phyloP scores from a whole-genome alignment of 2,797 vertebrate genomes.

The Lepilemur ruficaudatus region DNA sequence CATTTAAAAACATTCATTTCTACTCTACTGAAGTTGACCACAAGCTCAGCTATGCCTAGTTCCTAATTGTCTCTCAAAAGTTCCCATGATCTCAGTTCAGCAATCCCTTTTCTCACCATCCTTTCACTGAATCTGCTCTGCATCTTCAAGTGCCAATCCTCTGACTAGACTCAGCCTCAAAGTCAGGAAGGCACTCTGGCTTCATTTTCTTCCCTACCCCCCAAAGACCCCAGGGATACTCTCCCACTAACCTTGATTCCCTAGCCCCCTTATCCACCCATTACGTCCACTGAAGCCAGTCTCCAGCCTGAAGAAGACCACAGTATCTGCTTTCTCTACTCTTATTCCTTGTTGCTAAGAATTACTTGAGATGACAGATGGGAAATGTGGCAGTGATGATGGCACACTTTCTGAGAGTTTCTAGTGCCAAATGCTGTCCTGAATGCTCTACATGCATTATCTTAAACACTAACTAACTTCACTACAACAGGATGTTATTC shows the following conservation, averaged over 20 bases:
- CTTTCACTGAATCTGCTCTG: neutral
- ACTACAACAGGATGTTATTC: neutral
- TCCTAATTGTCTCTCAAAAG: neutral
- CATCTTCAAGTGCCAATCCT: neutral
- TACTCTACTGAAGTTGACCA: neutral
- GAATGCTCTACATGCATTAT: neutral
- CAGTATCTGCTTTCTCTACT: neutral
- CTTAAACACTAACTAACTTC: neutral
- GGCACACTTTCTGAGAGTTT: neutral
- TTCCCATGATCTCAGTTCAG: neutral
- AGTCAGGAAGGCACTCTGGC: neutral
- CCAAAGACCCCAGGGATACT: neutral
- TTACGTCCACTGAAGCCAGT: neutral
- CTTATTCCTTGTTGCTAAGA: neutral
- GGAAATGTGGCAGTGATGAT: neutral
- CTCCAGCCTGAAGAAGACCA: neutral
- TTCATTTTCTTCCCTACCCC: neutral
- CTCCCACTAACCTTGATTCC: neutral
- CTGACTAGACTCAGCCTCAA: neutral
- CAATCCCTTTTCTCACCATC: neutral
- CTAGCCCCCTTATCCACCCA: neutral
- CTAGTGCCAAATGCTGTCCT: neutral
- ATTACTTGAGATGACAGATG: neutral
- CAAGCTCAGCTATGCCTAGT: neutral
- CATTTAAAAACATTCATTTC: neutral